phyloP scores from a whole-genome alignment of 2,113 vertebrate species.

The Rhegmatorhina hoffmannsi region DNA sequence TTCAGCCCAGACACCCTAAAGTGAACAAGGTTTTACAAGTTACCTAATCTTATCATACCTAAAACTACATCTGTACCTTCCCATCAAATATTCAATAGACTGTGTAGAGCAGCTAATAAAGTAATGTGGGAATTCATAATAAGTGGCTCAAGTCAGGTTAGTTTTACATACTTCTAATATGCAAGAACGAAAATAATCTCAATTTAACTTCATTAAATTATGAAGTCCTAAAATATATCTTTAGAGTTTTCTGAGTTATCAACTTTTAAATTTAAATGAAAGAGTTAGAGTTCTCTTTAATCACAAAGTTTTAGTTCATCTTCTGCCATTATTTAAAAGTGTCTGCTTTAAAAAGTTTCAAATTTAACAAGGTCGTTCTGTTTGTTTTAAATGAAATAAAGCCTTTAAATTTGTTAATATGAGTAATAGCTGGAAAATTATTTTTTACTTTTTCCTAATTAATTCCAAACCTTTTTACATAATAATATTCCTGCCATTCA shows the following conservation, averaged over 20 bases:
- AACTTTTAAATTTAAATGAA: not conserved
- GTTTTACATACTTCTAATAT: not conserved
- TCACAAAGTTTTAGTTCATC: not conserved
- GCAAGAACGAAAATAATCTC: not conserved
- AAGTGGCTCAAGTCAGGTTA: not conserved
- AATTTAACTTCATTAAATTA: not conserved
- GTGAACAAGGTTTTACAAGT: not conserved
- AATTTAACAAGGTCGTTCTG: not conserved
- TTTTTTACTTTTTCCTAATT: not conserved
- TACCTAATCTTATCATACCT: not conserved
- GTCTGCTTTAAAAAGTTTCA: not conserved
- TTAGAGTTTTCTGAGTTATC: not conserved
- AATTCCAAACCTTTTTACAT: not conserved
- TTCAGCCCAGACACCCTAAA: not conserved
- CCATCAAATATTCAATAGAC: not conserved
- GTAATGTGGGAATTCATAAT: not conserved
- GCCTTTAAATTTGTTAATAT: not conserved
- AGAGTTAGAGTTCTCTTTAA: not conserved
- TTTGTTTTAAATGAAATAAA: not conserved
- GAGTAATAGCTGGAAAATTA: not conserved
- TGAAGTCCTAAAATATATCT: not conserved
- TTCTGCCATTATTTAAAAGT: not conserved
- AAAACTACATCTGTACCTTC: not conserved
- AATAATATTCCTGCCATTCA: not conserved
- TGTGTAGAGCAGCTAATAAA: not conserved